Evolutionary conservation across 1,140 invertebrate species (phyloP).

Genomic region (Radopholus similis): DNA sequence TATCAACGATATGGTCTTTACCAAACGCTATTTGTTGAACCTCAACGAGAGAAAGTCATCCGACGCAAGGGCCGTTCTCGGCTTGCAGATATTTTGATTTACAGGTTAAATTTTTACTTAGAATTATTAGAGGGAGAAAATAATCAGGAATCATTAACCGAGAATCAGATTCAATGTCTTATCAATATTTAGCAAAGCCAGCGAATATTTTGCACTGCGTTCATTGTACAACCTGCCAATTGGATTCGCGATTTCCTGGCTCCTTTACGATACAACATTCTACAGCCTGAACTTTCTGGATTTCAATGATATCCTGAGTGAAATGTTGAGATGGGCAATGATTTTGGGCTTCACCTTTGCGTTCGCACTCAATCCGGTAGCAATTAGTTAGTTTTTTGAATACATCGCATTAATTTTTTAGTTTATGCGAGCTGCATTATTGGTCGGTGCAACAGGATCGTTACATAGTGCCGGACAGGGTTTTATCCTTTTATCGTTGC

Average conservation of each 20-base stretch:
- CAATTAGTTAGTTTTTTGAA: neutral
- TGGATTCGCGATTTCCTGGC: slow-evolving; percentile 11
- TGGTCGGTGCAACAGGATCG: slow-evolving; percentile 22
- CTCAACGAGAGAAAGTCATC: too few species aligned
- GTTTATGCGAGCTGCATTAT: slow-evolving; percentile 32
- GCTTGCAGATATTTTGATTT: too few species aligned
- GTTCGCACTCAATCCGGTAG: slow-evolving; percentile 35
- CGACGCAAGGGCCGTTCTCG: too few species aligned
- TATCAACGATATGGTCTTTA: too few species aligned
- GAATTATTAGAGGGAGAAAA: too few species aligned
- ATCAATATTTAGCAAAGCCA: slow-evolving; percentile 29
- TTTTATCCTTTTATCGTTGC: neutral
- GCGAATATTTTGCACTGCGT: slow-evolving; percentile 32
- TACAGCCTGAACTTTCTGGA: slow-evolving; percentile 38
- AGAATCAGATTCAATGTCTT: too few species aligned
- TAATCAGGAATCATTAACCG: too few species aligned
- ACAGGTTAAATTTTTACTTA: too few species aligned
- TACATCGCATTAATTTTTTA: slow-evolving; percentile 11
- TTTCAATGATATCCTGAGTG: slow-evolving; percentile 12
- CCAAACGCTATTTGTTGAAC: too few species aligned
- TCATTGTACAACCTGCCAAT: slow-evolving; percentile 39
- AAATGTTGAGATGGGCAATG: slow-evolving; percentile 28
- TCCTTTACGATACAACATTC: slow-evolving; percentile 32
- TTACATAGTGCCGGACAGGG: slow-evolving; percentile 20
- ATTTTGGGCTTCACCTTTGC: slow-evolving; percentile 23